These are phyloP conservation scores for Sturnira hondurensis DNA, from an alignment of 2,113 vertebrate genomes.

Conservation along the genomic window DNA sequence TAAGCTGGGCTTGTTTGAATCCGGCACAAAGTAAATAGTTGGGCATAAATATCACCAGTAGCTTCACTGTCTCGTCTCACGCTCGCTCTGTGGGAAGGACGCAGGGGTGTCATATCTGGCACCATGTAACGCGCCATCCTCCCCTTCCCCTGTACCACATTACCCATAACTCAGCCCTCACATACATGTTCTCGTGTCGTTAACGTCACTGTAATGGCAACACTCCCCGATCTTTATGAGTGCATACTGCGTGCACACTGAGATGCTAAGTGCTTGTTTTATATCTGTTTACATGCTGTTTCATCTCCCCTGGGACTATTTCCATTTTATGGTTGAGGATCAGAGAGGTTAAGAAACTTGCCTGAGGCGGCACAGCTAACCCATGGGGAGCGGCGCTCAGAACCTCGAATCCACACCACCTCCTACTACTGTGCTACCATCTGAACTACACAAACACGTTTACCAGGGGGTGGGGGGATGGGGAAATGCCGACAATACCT, in stretches of 20 bases:
- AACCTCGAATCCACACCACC: not conserved
- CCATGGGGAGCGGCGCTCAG: too few species aligned
- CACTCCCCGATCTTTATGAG: not conserved
- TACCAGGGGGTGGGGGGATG: not conserved
- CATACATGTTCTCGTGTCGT: not conserved
- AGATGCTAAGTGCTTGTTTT: not conserved
- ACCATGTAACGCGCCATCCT: not conserved
- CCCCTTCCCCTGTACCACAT: not conserved
- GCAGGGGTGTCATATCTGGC: not conserved
- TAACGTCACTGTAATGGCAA: accelerated
- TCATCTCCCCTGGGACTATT: not conserved
- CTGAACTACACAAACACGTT: not conserved
- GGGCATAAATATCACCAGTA: not conserved
- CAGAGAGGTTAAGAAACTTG: slow-evolving; percentile 6
- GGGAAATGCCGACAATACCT: slow-evolving; percentile 74
- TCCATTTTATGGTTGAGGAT: not conserved
- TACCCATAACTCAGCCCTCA: not conserved
- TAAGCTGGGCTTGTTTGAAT: not conserved
- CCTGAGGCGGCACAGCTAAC: not conserved
- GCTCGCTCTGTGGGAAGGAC: not conserved
- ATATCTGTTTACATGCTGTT: not conserved
- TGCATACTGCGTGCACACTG: not conserved
- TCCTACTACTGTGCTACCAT: not conserved
- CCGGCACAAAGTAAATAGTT: not conserved
- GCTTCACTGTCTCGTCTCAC: not conserved